Conservation (phyloP, 2,888 invertebrate species). For the Tanypteryx hageni region DNA sequence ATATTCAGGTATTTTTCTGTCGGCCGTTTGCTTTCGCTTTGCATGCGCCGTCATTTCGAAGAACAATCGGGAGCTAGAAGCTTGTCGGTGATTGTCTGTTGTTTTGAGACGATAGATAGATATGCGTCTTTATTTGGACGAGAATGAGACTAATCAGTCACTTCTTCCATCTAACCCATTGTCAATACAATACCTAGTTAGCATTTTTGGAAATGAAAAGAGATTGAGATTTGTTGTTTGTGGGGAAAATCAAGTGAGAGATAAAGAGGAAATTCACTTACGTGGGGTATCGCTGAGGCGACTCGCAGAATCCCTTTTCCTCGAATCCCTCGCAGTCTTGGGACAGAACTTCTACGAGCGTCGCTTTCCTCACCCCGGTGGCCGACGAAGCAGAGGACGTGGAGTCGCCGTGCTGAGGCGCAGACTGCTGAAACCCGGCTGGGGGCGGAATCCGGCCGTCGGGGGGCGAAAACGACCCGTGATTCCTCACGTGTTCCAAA, state of each 20-base stretch:
- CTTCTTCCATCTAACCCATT: too few relatives aligned
- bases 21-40: not conserved
- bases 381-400: not conserved
- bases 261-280: slow-evolving; percentile 65
- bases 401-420: not conserved
- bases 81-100: too few relatives aligned
- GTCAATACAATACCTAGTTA: too few relatives aligned
- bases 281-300: slow-evolving; percentile 69
- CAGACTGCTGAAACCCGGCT: not conserved
- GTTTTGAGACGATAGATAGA: not conserved
- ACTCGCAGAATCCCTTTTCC: slow-evolving; percentile 68
- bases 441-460: not conserved
- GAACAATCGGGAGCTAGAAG: not conserved
- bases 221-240: too few relatives aligned
- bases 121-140: too few relatives aligned
- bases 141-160: too few relatives aligned
- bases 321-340: slow-evolving; percentile 69
- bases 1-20: too few relatives aligned
- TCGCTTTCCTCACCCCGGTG: slow-evolving; percentile 66
- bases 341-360: slow-evolving; percentile 68
- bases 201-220: too few relatives aligned
- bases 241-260: too few relatives aligned
- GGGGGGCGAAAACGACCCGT: not conserved
- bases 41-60: too few relatives aligned
- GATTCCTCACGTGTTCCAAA: not conserved